phyloP scores from a whole-genome alignment of 1,140 invertebrate genomes.

The Sminthurides bifidus region DNA sequence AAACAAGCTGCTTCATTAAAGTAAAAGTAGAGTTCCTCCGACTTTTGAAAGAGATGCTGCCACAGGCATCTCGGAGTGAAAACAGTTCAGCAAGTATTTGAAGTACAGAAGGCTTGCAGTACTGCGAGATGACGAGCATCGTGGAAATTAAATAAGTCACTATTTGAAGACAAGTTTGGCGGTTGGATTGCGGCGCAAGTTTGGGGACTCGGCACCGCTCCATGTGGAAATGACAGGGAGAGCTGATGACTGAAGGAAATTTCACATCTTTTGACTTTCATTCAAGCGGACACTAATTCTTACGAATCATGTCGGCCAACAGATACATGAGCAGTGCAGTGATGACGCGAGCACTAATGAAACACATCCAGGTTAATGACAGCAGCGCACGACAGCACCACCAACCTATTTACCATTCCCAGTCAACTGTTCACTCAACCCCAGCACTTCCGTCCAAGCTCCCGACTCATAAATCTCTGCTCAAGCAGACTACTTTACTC shows the following conservation, averaged over 20 bases:
- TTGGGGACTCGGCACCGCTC: slow-evolving; percentile 25
- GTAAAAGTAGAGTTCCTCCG: too few relatives aligned
- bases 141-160: too few relatives aligned
- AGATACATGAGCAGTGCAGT: too few relatives aligned
- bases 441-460: background rate
- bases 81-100: slow-evolving; percentile 10
- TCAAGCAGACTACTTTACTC: too few relatives aligned
- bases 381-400: too few relatives aligned
- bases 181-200: slow-evolving; percentile 24
- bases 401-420: slow-evolving; percentile 14
- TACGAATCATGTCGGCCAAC: slow-evolving; percentile 27
- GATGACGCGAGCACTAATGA: too few relatives aligned
- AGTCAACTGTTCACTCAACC: background rate
- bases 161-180: too few relatives aligned
- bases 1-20: too few relatives aligned
- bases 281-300: slow-evolving; percentile 31
- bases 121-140: slow-evolving; percentile 27
- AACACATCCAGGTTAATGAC: too few relatives aligned
- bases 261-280: slow-evolving; percentile 31
- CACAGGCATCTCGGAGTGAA: too few relatives aligned
- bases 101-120: slow-evolving; percentile 28
- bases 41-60: too few relatives aligned
- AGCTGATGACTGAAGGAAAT: background rate
- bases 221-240: slow-evolving; percentile 10
- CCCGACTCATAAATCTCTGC: background rate